A percentile compares a stretch with the other conserved stretches of the same genome.
Conservation (phyloP, 2,113 vertebrate genomes). For the Rutilus rutilus region DNA sequence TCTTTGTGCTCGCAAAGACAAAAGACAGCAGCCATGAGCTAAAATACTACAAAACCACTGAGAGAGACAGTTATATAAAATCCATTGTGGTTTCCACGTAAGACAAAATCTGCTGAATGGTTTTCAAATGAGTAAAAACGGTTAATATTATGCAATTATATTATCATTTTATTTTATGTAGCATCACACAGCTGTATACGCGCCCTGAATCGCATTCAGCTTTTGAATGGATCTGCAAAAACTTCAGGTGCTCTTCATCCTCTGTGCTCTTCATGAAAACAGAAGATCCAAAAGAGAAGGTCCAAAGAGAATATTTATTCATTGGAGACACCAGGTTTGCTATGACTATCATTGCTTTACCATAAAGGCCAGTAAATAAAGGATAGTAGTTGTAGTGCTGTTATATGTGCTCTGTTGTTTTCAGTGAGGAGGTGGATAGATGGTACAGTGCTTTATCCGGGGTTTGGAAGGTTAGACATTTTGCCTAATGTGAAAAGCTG, state of each 20-base stretch:
- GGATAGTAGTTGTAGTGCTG: neutral
- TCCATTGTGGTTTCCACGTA: slow-evolving; percentile 58
- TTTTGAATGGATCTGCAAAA: slow-evolving; percentile 76
- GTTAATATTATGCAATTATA: neutral
- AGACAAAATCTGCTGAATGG: neutral
- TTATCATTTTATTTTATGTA: slow-evolving; percentile 52
- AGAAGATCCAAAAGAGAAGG: neutral
- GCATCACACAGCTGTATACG: slow-evolving; percentile 69
- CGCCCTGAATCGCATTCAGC: slow-evolving; percentile 70
- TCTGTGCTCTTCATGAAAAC: slow-evolving; percentile 81
- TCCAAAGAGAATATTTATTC: slow-evolving; percentile 82
- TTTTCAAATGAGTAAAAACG: neutral
- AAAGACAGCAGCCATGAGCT: slow-evolving; percentile 62
- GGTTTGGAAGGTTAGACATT: slow-evolving; percentile 47
- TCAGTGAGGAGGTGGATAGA: slow-evolving; percentile 63
- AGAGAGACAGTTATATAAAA: slow-evolving; percentile 36
- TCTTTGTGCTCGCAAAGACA: slow-evolving; percentile 75
- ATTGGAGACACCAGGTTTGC: slow-evolving; percentile 80
- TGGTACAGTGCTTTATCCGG: slow-evolving; percentile 68
- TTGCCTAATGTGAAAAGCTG: slow-evolving; percentile 49
- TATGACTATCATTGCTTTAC: neutral
- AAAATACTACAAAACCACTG: slow-evolving; percentile 76
- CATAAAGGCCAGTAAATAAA: neutral
- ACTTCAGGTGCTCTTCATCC: slow-evolving; percentile 77
- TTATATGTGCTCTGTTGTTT: slow-evolving; percentile 28